Evolutionary conservation across 2,113 vertebrate species (phyloP).

Genomic region (Rafetus swinhoei): DNA sequence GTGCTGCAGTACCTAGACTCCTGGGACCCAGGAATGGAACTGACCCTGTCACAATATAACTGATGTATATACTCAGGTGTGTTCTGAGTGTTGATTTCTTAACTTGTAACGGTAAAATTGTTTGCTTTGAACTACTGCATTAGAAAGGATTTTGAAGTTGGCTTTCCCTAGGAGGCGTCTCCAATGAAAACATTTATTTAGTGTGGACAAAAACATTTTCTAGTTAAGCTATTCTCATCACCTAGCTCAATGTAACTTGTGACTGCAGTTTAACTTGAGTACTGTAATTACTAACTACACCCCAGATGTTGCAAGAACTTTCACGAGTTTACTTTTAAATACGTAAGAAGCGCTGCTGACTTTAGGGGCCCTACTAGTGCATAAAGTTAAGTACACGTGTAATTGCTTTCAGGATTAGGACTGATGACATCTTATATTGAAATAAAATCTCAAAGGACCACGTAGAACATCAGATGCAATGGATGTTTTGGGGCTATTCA

Average conservation of each 20-base stretch:
- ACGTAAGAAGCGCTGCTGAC: not conserved
- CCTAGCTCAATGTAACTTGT: not conserved
- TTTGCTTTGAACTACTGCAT: no score
- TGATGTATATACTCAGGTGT: no score
- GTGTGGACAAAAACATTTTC: not conserved
- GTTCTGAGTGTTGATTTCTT: no score
- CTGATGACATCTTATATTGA: constrained; percentile 39
- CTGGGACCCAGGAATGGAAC: no score
- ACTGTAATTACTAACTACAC: constrained; percentile 4
- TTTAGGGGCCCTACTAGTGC: not conserved
- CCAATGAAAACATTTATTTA: constrained; percentile 1
- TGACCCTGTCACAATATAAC: no score
- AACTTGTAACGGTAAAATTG: no score
- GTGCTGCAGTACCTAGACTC: no score
- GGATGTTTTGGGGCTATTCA: constrained; percentile 23
- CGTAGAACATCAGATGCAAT: not conserved
- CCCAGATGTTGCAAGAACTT: not conserved
- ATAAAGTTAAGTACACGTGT: not conserved
- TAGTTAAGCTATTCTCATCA: not conserved
- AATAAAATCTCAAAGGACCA: constrained; percentile 42
- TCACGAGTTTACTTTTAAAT: not conserved
- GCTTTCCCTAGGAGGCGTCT: not conserved
- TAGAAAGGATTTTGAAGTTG: no score
- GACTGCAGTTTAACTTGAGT: not conserved
- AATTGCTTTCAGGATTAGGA: constrained; percentile 31